Base-by-base conservation (phyloP, 2,888 invertebrate species). In the Linnaemya tessellans region DNA sequence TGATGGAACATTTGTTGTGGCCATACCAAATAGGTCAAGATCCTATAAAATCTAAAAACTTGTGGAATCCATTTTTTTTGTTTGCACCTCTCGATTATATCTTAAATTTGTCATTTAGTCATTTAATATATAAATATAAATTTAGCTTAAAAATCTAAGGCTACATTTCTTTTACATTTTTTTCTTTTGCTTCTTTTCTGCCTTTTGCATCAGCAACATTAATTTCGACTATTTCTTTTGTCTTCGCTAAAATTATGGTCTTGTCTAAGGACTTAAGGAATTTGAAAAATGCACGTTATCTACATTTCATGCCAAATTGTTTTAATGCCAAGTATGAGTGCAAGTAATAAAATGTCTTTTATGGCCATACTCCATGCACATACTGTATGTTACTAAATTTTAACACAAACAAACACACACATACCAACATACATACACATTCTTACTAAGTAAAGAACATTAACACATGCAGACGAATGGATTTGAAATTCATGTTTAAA, bases 241-340 rank as follows among this genome's bases (percentile, higher is more conserved):
- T 56, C 10, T 62, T 35, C 58, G 8, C 20, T 64, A 77, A 77
- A 70, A 67, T 80, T 77, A 78, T 73, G 60, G 71, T 77, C 71
- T 71, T 80, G 84, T 84, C 80, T 80, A 71, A 80, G 62, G 80
- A 78, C 62, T 77, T 80, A 58, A 80, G 68, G 80, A 84, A 84
- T 84, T 84, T 84, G 65, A 80, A 84, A 84, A 80, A 80, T 84
- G 80, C 84, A 84, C 77, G 77, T 84, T 84, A 84, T 84, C 84
- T 78, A 78, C 80, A 80, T 84, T 77, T 84, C 80, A 80, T 78
- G 84, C 84, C 84, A 80, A 84, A 84, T 80, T 84, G 84, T 80
- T 84, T 77, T 68, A 77, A 67, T 78, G 84, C 84, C 84, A 84
- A 84, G 77, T 73, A 78, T 84, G 84, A 78, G 80, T 71, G 73